Conservation (phyloP, 2,113 vertebrate species). For the Menidia beryllina region DNA sequence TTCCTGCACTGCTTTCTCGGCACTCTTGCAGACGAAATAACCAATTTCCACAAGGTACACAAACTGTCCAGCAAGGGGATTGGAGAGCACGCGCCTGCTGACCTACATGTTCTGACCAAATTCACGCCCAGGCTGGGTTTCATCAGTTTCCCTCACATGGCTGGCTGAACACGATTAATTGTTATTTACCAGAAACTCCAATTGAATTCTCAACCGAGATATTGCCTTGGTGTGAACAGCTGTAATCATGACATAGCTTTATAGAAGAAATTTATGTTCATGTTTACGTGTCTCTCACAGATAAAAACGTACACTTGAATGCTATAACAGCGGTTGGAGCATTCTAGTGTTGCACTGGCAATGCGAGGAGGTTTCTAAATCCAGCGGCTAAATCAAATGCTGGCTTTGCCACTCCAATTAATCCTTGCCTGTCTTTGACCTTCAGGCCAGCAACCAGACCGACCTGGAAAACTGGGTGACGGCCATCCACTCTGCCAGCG, state of each 20-base stretch:
- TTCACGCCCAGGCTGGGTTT: constrained; percentile 19
- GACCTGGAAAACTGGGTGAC: constrained; percentile 99
- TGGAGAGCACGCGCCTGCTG: constrained; percentile 40
- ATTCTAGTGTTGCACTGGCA: neutral
- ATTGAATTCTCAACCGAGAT: constrained; percentile 16
- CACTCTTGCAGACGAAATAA: constrained; percentile 16
- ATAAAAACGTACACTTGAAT: constrained; percentile 10
- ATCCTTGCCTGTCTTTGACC: neutral
- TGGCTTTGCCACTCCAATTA: constrained; percentile 14
- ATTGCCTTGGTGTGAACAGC: neutral
- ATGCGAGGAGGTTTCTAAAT: neutral
- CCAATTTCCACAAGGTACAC: neutral
- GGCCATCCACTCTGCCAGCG: constrained; percentile 94
- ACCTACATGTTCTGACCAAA: constrained; percentile 50
- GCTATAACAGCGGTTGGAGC: neutral
- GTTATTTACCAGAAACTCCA: neutral
- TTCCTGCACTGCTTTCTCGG: neutral
- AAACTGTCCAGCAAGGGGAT: constrained; percentile 1
- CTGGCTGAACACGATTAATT: constrained; percentile 26
- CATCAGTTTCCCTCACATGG: constrained; percentile 24
- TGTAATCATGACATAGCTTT: constrained; percentile 5
- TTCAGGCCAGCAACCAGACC: constrained; percentile 93
- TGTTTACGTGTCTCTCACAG: constrained; percentile 28
- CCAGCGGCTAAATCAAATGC: neutral
- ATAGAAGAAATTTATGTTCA: constrained; percentile 14